These are phyloP conservation scores for Urocynchramus pylzowi DNA, from an alignment of 2,113 vertebrate genomes.

Conservation along the genomic window DNA sequence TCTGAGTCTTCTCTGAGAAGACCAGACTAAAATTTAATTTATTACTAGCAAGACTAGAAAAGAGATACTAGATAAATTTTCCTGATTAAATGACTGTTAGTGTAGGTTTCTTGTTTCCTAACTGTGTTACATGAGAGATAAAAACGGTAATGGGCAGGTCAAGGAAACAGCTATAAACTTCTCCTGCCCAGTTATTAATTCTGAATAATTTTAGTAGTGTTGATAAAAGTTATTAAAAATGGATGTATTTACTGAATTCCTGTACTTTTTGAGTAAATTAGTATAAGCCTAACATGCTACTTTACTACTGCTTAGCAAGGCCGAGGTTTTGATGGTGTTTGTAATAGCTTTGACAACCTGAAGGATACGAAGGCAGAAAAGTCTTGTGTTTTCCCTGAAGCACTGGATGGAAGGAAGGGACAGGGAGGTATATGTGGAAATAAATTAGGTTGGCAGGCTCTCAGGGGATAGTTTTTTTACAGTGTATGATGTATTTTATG, in stretches of 20 bases:
- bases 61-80: neutral
- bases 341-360: neutral
- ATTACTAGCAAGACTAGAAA: neutral
- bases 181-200: neutral
- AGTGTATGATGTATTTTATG: neutral
- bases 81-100: neutral
- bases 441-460: neutral
- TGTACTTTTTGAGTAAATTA: conserved; percentile 2
- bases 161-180: neutral
- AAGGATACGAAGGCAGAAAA: neutral
- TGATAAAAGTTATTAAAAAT: neutral
- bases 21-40: neutral
- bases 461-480: neutral
- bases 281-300: neutral
- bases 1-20: too few species aligned
- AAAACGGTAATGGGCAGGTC: neutral
- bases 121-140: neutral
- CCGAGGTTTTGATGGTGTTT: neutral
- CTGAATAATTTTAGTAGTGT: neutral
- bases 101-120: neutral
- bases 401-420: neutral
- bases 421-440: neutral
- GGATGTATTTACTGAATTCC: neutral
- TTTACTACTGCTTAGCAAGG: neutral
- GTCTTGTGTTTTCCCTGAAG: neutral